These are phyloP conservation scores for Drosophila eohydei DNA, from an alignment of 2,888 invertebrate species.

Conservation along the genomic window DNA sequence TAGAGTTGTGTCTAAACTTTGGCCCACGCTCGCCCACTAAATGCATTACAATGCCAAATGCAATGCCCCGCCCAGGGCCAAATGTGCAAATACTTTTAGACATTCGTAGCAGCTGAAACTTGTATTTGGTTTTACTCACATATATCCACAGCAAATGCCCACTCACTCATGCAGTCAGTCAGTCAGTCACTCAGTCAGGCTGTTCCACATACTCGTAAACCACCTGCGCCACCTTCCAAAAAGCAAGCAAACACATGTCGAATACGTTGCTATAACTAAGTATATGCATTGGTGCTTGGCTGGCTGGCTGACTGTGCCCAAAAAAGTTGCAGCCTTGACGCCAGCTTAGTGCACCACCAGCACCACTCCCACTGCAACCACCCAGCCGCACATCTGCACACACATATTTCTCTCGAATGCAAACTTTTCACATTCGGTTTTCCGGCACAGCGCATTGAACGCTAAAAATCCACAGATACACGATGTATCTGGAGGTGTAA, in stretches of 20 bases:
- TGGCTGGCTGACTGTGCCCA: too few species aligned
- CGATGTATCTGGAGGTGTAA: constrained; percentile 12
- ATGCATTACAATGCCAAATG: constrained; percentile 72
- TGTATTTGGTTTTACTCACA: background rate
- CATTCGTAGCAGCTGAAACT: constrained; percentile 39
- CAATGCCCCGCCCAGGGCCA: constrained; percentile 25
- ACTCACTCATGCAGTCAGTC: constrained; percentile 18
- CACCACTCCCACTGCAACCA: background rate
- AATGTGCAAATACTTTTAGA: constrained; percentile 67
- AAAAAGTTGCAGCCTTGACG: constrained; percentile 69
- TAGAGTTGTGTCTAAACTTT: constrained; percentile 13
- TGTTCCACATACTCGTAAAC: constrained; percentile 64
- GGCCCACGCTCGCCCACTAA: constrained; percentile 52
- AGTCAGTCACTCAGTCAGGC: constrained; percentile 22
- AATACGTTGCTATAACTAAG: constrained; percentile 52
- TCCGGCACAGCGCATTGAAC: constrained; percentile 67
- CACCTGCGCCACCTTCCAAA: constrained; percentile 13
- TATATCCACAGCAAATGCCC: constrained; percentile 37
- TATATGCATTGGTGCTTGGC: constrained; percentile 62
- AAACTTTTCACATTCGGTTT: constrained; percentile 80
- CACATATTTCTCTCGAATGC: constrained; percentile 47
- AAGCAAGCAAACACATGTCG: constrained; percentile 60
- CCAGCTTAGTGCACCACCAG: constrained; percentile 52
- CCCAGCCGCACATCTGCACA: constrained; percentile 9
- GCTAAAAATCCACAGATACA: constrained; percentile 60